These are phyloP conservation scores for Rhinopomastus cyanomelas DNA, from an alignment of 2,113 vertebrate genomes.

Conservation along the genomic window DNA sequence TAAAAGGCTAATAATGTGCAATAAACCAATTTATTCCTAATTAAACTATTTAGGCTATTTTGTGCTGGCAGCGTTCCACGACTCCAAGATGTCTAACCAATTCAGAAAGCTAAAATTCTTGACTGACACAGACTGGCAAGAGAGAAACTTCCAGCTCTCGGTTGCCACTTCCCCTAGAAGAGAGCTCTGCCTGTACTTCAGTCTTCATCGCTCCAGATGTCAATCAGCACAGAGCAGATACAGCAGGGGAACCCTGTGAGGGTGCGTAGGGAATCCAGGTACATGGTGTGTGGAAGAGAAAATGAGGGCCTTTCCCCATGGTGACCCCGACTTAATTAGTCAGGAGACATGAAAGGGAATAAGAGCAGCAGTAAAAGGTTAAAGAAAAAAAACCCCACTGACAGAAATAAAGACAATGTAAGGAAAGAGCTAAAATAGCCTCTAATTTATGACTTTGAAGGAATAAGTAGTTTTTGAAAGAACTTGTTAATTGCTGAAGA, in stretches of 20 bases:
- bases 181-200: not conserved
- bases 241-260: not conserved
- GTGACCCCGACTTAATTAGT: not conserved
- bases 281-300: not conserved
- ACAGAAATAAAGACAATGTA: not conserved
- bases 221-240: not conserved
- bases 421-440: not conserved
- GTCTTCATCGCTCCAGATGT: not conserved
- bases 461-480: not conserved
- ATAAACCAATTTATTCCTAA: not conserved
- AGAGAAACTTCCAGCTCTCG: not conserved
- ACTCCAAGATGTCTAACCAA: not conserved
- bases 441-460: not conserved
- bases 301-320: not conserved
- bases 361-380: not conserved
- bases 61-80: not conserved
- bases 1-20: not conserved
- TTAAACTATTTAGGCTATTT: not conserved
- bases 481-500: not conserved
- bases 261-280: not conserved
- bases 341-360: not conserved
- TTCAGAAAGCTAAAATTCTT: not conserved
- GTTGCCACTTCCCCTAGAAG: not conserved
- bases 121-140: not conserved
- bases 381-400: not conserved